Base-by-base conservation (phyloP, 2,888 invertebrate genomes). In the Arctia plantaginis region DNA sequence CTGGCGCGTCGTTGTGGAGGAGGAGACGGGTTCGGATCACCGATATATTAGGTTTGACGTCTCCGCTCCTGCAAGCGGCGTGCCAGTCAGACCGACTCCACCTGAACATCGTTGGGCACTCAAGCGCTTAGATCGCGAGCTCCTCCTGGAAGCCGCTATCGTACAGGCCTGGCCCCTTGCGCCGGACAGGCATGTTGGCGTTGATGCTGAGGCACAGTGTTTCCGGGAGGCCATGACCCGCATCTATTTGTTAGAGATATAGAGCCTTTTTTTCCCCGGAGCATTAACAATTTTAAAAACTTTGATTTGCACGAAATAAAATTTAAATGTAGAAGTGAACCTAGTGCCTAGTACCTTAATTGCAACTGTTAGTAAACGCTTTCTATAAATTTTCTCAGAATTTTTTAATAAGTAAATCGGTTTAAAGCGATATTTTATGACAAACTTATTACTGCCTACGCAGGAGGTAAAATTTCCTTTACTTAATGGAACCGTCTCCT, bases 401-500 rank as follows among this genome's bases (percentile, higher is more conserved):
- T 6, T 30, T 27, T 15, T 30, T 62, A 27, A 30, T 15, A 62
- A 62, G 15, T 62, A 30, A 62, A 62, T 18, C 62, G 4, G 18
- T 18, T 62, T 30, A 30, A 62, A 62, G 30, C 7, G 30, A 30
- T 62, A 62, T 62, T 62, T 62, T 62, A 18, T 62, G 62, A 30
- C 30, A 62, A 62, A 30, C 30, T 30, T 30, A 30, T 23, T 44
- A 18, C 64, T 44, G 3, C 44, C 41, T 10, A 62, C 59, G 44
- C 55, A 67, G 41, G 35, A 72, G 66, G 18, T 10, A 62, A 44
- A 35, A 33, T 68, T 68, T 67, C 44, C 68, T 68, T 68, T 41
- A 55, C 33, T 33, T 62, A 72, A 73, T 35, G 64, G 64, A 41
- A 68, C 62, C 47, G 68, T 55, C 59, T 69, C 68, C 33, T 44